Percentiles rank a stretch among this genome's conserved stretches.
phyloP scores from a whole-genome alignment of 2,113 vertebrate genomes.

The Ibidorhyncha struthersii region DNA sequence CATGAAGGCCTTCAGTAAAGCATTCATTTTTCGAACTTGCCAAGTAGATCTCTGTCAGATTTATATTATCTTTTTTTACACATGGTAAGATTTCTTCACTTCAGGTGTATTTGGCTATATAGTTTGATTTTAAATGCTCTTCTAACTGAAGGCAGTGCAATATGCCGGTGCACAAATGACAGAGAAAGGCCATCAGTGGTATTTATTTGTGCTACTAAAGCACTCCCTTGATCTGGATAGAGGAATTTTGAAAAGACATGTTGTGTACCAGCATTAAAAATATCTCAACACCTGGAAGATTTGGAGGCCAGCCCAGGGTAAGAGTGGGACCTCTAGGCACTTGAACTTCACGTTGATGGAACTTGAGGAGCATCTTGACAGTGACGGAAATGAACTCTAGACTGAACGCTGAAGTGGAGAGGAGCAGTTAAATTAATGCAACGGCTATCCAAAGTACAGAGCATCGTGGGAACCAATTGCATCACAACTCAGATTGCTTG shows the following conservation, averaged over 20 bases:
- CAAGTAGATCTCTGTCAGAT: background rate
- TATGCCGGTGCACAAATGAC: background rate
- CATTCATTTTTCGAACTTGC: background rate
- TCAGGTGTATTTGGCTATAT: background rate
- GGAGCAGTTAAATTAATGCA: background rate
- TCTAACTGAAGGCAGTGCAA: background rate
- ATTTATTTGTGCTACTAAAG: background rate
- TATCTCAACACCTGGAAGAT: background rate
- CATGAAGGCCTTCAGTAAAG: background rate
- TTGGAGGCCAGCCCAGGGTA: constrained; percentile 10
- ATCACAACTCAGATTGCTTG: background rate
- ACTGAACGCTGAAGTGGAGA: background rate
- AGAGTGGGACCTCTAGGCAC: background rate
- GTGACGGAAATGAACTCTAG: constrained; percentile 1
- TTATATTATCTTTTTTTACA: background rate
- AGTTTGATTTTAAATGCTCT: background rate
- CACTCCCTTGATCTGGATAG: background rate
- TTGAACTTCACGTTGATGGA: constrained; percentile 4
- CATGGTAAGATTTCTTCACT: background rate
- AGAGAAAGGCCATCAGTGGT: background rate
- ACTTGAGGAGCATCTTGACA: background rate
- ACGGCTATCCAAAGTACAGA: background rate
- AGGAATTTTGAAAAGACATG: background rate
- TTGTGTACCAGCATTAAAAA: background rate
- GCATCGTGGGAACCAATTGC: background rate